Conservation (phyloP, 92 coral and sea anemone genomes). For the Actinernus sp. region DNA sequence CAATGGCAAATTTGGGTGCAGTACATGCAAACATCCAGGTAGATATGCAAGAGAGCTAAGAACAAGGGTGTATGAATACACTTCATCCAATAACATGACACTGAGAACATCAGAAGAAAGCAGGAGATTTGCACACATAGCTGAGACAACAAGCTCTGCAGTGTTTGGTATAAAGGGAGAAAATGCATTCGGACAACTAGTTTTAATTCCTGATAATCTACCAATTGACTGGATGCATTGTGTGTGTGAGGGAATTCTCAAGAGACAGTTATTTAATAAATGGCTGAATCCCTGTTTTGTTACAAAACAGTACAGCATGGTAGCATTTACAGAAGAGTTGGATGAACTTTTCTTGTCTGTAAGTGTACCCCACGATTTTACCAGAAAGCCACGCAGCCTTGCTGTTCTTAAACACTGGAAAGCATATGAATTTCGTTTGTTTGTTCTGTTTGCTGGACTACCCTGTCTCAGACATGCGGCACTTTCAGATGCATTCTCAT, state of each 20-base stretch:
- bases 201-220: slow-evolving; percentile 36
- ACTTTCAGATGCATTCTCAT: slow-evolving; percentile 1
- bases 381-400: slow-evolving; percentile 41
- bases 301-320: slow-evolving; percentile 6
- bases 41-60: not conserved
- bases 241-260: slow-evolving; percentile 41
- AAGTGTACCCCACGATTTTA: slow-evolving; percentile 34
- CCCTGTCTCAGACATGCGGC: slow-evolving; percentile 44
- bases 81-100: not conserved
- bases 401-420: slow-evolving; percentile 30
- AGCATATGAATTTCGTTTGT: slow-evolving; percentile 30
- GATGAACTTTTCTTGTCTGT: slow-evolving; percentile 19
- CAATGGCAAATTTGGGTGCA: slow-evolving; percentile 37
- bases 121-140: not conserved
- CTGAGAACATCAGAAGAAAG: slow-evolving; percentile 13
- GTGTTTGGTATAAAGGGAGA: slow-evolving; percentile 25
- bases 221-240: slow-evolving; percentile 57
- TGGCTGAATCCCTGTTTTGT: slow-evolving; percentile 12
- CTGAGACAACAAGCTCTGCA: not conserved
- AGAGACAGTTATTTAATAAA: slow-evolving; percentile 23
- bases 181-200: slow-evolving; percentile 20
- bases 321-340: slow-evolving; percentile 8
- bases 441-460: slow-evolving; percentile 44
- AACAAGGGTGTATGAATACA: slow-evolving; percentile 11
- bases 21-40: slow-evolving; percentile 23